Conservation (phyloP, 1,140 invertebrate species). For the Helicoverpa zea region DNA sequence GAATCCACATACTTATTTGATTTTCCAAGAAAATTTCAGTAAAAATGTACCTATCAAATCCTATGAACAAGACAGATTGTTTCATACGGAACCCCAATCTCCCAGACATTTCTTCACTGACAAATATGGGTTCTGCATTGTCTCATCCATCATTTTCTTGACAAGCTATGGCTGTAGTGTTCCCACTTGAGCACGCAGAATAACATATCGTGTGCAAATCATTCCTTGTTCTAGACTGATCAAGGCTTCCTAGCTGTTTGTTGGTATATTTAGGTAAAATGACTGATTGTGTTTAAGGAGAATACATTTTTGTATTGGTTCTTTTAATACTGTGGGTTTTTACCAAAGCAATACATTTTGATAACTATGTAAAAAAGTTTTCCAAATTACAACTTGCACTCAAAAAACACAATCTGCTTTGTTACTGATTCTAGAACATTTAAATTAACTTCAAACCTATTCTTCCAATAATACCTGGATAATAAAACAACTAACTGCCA, state of each 20-base stretch:
- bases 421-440: too few species aligned
- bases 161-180: constrained; percentile 26
- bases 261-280: neutral
- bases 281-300: neutral
- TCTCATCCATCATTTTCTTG: constrained; percentile 44
- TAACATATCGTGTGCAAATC: constrained; percentile 42
- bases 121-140: constrained; percentile 29
- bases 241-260: neutral
- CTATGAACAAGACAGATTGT: constrained; percentile 27
- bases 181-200: constrained; percentile 3
- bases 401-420: too few species aligned
- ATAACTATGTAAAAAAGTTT: too few species aligned
- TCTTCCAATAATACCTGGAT: too few species aligned
- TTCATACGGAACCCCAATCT: constrained; percentile 19
- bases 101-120: constrained; percentile 28
- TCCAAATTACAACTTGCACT: too few species aligned
- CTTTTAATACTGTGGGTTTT: too few species aligned
- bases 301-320: neutral
- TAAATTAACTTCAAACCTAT: too few species aligned
- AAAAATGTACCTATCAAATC: constrained; percentile 22
- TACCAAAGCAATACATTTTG: too few species aligned
- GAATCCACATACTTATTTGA: constrained; percentile 3
- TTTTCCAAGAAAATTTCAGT: constrained; percentile 16
- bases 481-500: constrained; percentile 14
- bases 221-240: constrained; percentile 22